Evolutionary conservation across 2,797 vertebrate species (phyloP), one percentile per base, ranked within the genome.

Genomic region (Pangasius djambal): DNA sequence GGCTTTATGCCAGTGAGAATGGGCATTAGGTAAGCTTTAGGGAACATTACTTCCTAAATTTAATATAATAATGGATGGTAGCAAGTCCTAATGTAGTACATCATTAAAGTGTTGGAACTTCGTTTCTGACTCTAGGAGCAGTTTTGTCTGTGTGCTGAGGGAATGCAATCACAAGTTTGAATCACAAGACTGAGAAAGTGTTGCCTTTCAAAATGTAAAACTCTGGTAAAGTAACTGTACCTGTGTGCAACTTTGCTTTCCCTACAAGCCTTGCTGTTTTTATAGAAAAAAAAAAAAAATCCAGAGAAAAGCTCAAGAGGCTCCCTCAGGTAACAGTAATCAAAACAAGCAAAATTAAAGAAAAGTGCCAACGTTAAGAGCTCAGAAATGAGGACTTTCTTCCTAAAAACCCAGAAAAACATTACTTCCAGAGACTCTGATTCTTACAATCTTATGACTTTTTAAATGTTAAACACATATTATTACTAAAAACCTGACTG

Each of bases 161-260:
- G 25, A 74, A 89, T 88, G 90, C 70, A 86, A 79, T 83, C 55
- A 82, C 88, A 79, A n/a, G n/a, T n/a, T n/a, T n/a, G n/a, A n/a
- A n/a, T n/a, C n/a, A n/a, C n/a, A n/a, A n/a, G n/a, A n/a, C n/a
- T 34, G 69, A 48, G 59, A 59, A 48, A 81, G 0, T 59, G 31
- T 70, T 77, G 59, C 57, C 57, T 67, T 22, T 48, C 16, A 57
- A 50, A 78, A 63, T 69, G 44, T 57, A 25, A 15, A 61, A 63
- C 22, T 9, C 12, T 63, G 37, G 6, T 63, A 28, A 48, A 28
- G 37, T 40, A 63, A 28, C 37, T 37, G 52, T 57, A 63, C 78
- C 52, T 63, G 31, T 63, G 40, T 15, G 77, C 84, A 82, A 50
- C 75, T 57, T 61, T 6, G 20, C 83, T 81, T 37, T 84, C 16